Evolutionary conservation across 2,113 vertebrate species (phyloP), one percentile per base, ranked within the genome.

Genomic region (Pica pica): DNA sequence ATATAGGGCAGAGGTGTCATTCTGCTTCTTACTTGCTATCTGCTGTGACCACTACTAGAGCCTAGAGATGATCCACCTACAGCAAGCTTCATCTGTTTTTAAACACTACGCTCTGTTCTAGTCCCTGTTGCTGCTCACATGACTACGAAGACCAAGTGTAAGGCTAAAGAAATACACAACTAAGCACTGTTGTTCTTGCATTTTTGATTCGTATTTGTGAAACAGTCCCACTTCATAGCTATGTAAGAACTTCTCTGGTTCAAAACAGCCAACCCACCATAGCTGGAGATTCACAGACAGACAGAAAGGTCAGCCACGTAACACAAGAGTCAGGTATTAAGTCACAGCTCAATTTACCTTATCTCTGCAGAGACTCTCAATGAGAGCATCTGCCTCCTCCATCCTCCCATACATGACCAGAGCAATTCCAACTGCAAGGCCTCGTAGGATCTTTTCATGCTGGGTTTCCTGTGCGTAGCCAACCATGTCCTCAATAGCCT

Each of bases 401-500:
- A 99, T 99, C 42, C 99, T 98, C 47, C 99, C 99, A 0, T 99
- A 99, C 99, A 99, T 99, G 53, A 99, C 99, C 82, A 99, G 61
- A 13, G 99, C 99, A 55, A 99, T 99, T 94, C 99, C 99, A 47
- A 99, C 99, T 0, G 99, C 99, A 39, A 99, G 98, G 9, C 99
- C 99, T 24, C 99, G 98, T 89, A 99, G 96, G 93, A 99, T 99
- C 97, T 99, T 99, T 93, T 99, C 99, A 15, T 99, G 99, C 59
- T 99, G 99, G 4, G 99, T 99, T 96, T 99, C 99, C 89, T 99
- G 99, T 69, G 99, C 99, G 0, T 99, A 99, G 42, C 99, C 99
- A 24, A 99, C 99, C 99, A 99, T 99, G 97, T 99, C 99, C 95
- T 99, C 99, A 41, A 99, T 99, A 39, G 99, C 99, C 97, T 99